Evolutionary conservation across 2,888 invertebrate genomes (phyloP), one percentile per base, ranked within the genome.

Genomic region (Agriopis leucophaearia): DNA sequence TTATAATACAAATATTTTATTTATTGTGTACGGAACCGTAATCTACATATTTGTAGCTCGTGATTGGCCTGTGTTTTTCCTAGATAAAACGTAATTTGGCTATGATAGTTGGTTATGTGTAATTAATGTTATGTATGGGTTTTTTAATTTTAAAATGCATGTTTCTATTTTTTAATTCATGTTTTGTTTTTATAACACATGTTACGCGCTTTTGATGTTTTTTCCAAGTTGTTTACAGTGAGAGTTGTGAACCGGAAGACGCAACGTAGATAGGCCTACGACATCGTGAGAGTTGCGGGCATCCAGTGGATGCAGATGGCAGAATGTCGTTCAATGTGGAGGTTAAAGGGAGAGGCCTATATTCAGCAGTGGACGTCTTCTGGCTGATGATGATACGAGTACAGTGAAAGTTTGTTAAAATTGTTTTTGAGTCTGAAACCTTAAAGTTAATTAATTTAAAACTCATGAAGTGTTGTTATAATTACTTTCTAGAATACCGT

Each of bases 71-170:
- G 7, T 52, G 16, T 50, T 66, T 50, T 55, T 56, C 50, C 60
- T 48, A 61, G 68, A 44, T 61, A 60, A 61, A 70, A 52, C 36
- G 54, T 65, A 70, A 71, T 71, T 74, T 67, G 57, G 27, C 45
- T 27, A 47, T 15, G 9, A 54, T 42, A 57, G 47, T 62, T 42
- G 9, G 51, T 47, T 54, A 42, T 42, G 42, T 10, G 51, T 61
- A 70, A 54, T 69, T 61, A 62, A 51, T 15, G 15, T 27, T 61
- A 10, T 44, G 44, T 47, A 58, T 40, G 18, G 9, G 10, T 18
- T 48, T 48, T 38, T 48, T 38, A 18, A 27, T 38, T n/a, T 45
- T 62, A 36, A 47, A 35, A 36, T 58, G 52, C 35, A 48, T 47
- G 27, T 38, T 63, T 36, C 63, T 35, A 57, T 47, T 58, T 51